Base-by-base conservation (phyloP, 2,797 vertebrate genomes). In the Tadarida brasiliensis region DNA sequence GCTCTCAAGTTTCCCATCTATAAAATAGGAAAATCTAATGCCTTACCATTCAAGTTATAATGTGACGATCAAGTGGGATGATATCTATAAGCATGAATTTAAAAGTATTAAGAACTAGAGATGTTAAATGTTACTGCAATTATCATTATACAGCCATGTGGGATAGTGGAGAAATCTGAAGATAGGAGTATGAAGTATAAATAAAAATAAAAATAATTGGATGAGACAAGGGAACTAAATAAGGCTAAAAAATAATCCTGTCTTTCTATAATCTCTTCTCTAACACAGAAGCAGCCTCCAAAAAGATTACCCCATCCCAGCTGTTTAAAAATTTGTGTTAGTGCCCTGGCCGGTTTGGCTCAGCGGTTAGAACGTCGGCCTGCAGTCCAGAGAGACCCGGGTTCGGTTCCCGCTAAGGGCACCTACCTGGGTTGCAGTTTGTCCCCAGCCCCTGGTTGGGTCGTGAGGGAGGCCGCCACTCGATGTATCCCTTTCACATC, bases 181-280 rank as follows among this genome's bases (percentile, higher is more conserved):
- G 22, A 63, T 4, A 68, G 44, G 7, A 77, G 3, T 28, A 35
- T 71, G 44, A 93, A 47, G 8, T 63, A 39, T 47, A 87, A 83
- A 73, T 78, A 44, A 49, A 84, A 85, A 76, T 70, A 35, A 94
- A 88, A 76, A 74, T 68, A 68, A 78, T 26, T 68, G 20, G n/a
- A 71, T 83, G 63, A 94, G 56, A 77, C 26, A 82, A 94, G 14
- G 51, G n/a, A 63, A 80, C 28, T 63, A 91, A 76, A 57, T 77
- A 65, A 92, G 28, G 35, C 39, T 44, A 56, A 87, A 85, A 12
- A 74, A 39, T 10, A 82, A 39, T 20, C 28, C 12, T 94, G 11
- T 82, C 17, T 70, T 65, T 51, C 51, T 49, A 15, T 20, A 65
- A 39, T 57, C n/a, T 47, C 56, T 67, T 92, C 33, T 33, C 6